Evolutionary conservation across 2,888 invertebrate species (phyloP).

Genomic region (Ectemnius lituratus): DNA sequence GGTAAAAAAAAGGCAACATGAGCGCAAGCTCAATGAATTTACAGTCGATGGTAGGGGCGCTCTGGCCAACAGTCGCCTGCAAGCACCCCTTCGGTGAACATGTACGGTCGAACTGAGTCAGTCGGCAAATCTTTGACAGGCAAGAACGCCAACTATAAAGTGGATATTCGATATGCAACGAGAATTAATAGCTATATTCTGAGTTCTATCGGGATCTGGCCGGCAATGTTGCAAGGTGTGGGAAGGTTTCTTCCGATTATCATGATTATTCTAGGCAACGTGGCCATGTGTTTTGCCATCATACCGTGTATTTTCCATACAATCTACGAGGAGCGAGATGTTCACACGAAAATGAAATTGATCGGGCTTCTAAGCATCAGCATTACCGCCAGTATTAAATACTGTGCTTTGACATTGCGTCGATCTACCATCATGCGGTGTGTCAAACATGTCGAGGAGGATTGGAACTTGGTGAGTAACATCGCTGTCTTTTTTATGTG

Average conservation of each 20-base stretch:
- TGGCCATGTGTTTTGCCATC: slow-evolving; percentile 34
- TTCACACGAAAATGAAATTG: slow-evolving; percentile 42
- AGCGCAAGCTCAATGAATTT: slow-evolving; percentile 19
- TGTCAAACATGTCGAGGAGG: slow-evolving; percentile 51
- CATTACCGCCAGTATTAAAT: slow-evolving; percentile 50
- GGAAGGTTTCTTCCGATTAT: slow-evolving; percentile 13
- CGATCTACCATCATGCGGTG: slow-evolving; percentile 49
- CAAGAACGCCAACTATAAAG: slow-evolving; percentile 20
- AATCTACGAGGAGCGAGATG: slow-evolving; percentile 17
- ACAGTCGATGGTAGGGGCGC: slow-evolving; percentile 33
- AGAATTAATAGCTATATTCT: slow-evolving; percentile 55
- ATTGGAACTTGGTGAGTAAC: slow-evolving; percentile 48
- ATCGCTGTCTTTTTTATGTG: slow-evolving; percentile 32
- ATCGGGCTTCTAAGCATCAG: slow-evolving; percentile 56
- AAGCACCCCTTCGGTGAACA: slow-evolving; percentile 10
- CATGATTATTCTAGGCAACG: slow-evolving; percentile 31
- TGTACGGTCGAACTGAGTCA: neutral
- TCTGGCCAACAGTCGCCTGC: slow-evolving; percentile 31
- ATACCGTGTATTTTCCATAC: slow-evolving; percentile 37
- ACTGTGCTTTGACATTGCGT: slow-evolving; percentile 11
- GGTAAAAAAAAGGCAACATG: slow-evolving; percentile 50
- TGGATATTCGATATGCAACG: slow-evolving; percentile 37
- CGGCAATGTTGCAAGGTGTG: slow-evolving; percentile 15
- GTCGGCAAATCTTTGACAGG: neutral
- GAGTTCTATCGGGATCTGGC: slow-evolving; percentile 61